phyloP scores from a whole-genome alignment of 1,140 invertebrate species.

The Nomia melanderi region DNA sequence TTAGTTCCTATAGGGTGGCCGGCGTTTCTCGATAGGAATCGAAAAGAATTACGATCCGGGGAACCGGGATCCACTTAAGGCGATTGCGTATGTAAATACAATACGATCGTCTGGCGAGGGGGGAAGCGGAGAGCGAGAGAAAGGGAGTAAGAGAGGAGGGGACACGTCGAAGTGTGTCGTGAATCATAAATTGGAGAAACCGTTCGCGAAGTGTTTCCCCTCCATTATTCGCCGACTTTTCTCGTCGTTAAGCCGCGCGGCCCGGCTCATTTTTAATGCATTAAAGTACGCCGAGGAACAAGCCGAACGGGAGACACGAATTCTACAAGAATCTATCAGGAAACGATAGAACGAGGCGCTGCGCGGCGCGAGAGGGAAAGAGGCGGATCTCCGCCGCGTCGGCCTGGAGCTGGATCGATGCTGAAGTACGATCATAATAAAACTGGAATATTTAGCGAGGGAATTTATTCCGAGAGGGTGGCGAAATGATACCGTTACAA shows the following conservation, averaged over 20 bases:
- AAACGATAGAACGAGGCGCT: constrained; percentile 1
- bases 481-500: neutral
- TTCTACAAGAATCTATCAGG: constrained; percentile 36
- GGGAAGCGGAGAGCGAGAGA: neutral
- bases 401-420: constrained; percentile 18
- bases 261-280: constrained; percentile 54
- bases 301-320: constrained; percentile 21
- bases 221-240: constrained; percentile 5
- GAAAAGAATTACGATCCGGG: too few species aligned
- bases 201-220: neutral
- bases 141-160: too few species aligned
- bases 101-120: neutral
- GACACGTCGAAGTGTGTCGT: neutral
- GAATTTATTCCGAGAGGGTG: constrained; percentile 10
- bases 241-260: constrained; percentile 37
- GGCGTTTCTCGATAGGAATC: too few species aligned
- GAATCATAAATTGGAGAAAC: neutral
- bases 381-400: constrained; percentile 9
- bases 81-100: constrained; percentile 4
- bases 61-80: neutral
- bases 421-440: constrained; percentile 28
- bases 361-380: too few species aligned
- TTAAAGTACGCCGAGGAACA: constrained; percentile 16
- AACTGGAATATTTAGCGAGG: constrained; percentile 13
- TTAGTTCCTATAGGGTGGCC: too few species aligned